Percentiles rank a stretch among this genome's conserved stretches.
Conservation (phyloP, 2,888 invertebrate genomes). For the Macrophya alboannulata region DNA sequence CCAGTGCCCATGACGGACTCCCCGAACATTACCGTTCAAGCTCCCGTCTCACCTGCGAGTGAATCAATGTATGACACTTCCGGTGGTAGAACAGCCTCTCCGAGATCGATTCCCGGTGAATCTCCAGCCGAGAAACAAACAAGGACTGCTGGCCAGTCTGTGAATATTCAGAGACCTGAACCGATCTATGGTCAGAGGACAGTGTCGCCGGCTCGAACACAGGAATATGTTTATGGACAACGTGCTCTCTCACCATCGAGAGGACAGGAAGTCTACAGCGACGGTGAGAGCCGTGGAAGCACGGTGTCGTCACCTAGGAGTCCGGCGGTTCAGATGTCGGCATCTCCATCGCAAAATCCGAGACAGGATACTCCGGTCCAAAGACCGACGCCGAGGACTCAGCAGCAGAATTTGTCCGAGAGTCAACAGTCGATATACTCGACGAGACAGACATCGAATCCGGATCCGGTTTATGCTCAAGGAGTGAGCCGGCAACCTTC, state of each 20-base stretch:
- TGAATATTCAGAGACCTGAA: conserved; percentile 69
- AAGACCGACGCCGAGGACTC: conserved; percentile 54
- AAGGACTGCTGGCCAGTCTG: background rate
- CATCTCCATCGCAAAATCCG: conserved; percentile 2
- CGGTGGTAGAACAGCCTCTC: conserved; percentile 59
- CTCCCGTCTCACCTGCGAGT: background rate
- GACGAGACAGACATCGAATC: conserved; percentile 29
- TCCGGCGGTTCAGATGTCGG: background rate
- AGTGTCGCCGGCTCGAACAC: conserved; percentile 39
- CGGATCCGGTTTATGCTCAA: conserved; percentile 28
- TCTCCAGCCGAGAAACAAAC: background rate
- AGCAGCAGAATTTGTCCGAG: conserved; percentile 58
- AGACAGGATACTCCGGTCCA: conserved; percentile 31
- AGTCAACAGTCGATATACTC: conserved; percentile 60
- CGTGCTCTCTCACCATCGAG: background rate
- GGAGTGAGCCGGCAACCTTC: conserved; percentile 65
- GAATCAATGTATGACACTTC: conserved; percentile 40
- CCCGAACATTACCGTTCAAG: conserved; percentile 62
- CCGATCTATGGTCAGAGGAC: conserved; percentile 67
- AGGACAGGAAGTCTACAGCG: conserved; percentile 56
- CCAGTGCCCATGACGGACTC: conserved; percentile 73
- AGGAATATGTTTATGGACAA: conserved; percentile 40
- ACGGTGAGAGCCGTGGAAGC: conserved; percentile 27
- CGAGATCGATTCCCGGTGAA: conserved; percentile 26
- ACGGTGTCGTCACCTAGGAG: background rate